A percentile compares a stretch with the other conserved stretches of the same genome.
These are phyloP conservation scores for Platorchestia sp. DNA, from an alignment of 1,140 invertebrate species.

Conservation along the genomic window DNA sequence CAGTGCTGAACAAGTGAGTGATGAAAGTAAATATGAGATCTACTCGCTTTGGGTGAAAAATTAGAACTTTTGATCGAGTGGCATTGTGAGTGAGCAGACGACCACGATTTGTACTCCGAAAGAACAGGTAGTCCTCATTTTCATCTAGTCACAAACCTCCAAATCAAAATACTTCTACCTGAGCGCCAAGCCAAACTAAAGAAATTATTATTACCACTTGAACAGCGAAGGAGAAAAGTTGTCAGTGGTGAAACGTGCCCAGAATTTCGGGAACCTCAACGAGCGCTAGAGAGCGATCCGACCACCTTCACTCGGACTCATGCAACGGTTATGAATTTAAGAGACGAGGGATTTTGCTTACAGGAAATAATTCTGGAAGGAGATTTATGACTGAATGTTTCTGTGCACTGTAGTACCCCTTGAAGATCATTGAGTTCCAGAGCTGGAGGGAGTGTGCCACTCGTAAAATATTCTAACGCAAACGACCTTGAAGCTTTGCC, in stretches of 20 bases:
- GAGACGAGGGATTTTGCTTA: neutral
- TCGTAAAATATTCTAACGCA: neutral
- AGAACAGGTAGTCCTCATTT: neutral
- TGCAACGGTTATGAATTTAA: neutral
- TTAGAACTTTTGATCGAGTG: neutral
- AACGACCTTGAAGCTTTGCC: neutral
- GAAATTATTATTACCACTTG: neutral
- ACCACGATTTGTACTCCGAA: neutral
- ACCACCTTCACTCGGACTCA: neutral
- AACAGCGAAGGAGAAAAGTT: neutral
- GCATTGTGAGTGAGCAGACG: neutral
- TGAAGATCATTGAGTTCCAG: neutral
- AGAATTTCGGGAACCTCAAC: neutral
- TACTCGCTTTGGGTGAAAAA: neutral
- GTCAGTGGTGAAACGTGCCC: neutral
- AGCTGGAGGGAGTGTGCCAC: neutral
- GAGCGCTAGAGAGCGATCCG: neutral
- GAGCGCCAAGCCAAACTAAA: neutral
- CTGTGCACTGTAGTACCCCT: neutral
- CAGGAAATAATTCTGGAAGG: neutral
- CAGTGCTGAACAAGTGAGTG: neutral
- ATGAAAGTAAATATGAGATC: neutral
- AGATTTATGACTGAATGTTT: neutral
- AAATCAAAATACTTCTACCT: constrained; percentile 2
- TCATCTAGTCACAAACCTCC: neutral